phyloP scores from a whole-genome alignment of 2,113 vertebrate genomes.

The Triplophysa tibetana region DNA sequence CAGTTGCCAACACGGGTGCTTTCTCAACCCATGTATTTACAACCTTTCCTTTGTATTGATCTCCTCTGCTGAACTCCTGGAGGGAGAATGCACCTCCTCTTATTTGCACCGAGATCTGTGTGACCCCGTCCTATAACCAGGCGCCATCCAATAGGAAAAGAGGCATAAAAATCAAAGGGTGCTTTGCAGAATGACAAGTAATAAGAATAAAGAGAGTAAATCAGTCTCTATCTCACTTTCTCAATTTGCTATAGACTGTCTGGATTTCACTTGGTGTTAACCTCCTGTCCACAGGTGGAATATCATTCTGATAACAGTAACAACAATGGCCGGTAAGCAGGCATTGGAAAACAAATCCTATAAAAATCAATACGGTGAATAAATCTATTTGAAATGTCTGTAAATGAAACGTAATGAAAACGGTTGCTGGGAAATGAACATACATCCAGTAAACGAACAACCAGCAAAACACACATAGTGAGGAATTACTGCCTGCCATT shows the following conservation, averaged over 20 bases:
- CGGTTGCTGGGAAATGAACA: constrained; percentile 17
- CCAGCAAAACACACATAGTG: constrained; percentile 12
- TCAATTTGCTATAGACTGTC: too few relatives aligned
- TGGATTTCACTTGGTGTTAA: not conserved
- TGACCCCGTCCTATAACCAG: constrained; percentile 65
- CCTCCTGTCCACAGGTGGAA: not conserved
- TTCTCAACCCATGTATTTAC: constrained; percentile 61
- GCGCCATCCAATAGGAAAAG: constrained; percentile 46
- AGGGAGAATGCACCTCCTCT: constrained; percentile 46
- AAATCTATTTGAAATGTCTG: constrained; percentile 38
- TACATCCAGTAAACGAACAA: not conserved
- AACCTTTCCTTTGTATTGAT: constrained; percentile 61
- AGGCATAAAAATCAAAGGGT: not conserved
- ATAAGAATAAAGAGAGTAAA: not conserved
- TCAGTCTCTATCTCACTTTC: not conserved
- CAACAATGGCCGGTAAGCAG: not conserved
- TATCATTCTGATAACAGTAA: not conserved
- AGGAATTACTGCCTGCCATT: constrained; percentile 35
- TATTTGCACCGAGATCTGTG: constrained; percentile 51
- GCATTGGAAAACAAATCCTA: constrained; percentile 3
- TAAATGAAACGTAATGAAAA: constrained; percentile 10
- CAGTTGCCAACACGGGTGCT: constrained; percentile 63
- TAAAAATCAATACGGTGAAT: constrained; percentile 25
- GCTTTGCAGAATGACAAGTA: not conserved
- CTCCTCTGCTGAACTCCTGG: constrained; percentile 54